Conservation (phyloP, 2,888 invertebrate genomes). For the Orchestes rusci region DNA sequence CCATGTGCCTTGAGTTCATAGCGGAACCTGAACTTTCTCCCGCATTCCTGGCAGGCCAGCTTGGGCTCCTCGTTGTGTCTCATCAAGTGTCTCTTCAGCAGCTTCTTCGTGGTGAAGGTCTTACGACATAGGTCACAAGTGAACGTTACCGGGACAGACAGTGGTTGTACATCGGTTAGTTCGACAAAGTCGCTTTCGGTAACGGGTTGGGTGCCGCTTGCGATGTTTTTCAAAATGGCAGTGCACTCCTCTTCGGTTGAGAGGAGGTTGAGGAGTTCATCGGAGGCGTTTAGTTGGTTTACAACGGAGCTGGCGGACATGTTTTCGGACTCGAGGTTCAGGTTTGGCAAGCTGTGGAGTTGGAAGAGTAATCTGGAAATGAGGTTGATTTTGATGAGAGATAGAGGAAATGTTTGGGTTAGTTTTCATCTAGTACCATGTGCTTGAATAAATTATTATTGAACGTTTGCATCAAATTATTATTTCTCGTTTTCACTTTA, state of each 20-base stretch:
- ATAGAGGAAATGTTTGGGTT: no score
- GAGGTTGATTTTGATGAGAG: no score
- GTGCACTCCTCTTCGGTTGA: conserved; percentile 40
- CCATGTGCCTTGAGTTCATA: conserved; percentile 44
- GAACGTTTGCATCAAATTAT: no score
- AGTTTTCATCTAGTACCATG: no score
- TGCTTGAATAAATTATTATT: no score
- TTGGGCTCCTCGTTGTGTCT: conserved; percentile 36
- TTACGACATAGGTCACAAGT: conserved; percentile 38
- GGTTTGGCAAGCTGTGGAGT: no score
- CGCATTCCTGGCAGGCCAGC: conserved; percentile 37
- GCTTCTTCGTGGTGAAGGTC: conserved; percentile 36
- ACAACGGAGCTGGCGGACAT: conserved; percentile 34
- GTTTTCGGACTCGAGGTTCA: conserved; percentile 31
- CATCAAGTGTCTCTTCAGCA: conserved; percentile 38
- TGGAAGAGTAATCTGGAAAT: no score
- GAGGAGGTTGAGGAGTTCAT: conserved; percentile 39
- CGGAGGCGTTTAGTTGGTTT: conserved; percentile 38
- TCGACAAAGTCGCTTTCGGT: conserved; percentile 26
- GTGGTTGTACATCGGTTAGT: conserved; percentile 15
- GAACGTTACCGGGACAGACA: conserved; percentile 21
- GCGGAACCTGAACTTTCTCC: conserved; percentile 37
- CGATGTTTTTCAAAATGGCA: conserved; percentile 39
- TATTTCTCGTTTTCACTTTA: no score
- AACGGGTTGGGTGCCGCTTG: conserved; percentile 39